Percentiles rank a stretch among this genome's conserved stretches.
phyloP scores from a whole-genome alignment of 2,113 vertebrate genomes.

The chimpanzee (Pan troglodytes) region NHGRI_mPanTro3-v2.1_pri NC_072414.2:73883501-73884000 shows the following conservation, averaged over 20 bases:
- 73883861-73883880: background rate
- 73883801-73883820: background rate
- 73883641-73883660: background rate
- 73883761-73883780: background rate
- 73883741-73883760: background rate
- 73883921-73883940: background rate
- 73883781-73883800: background rate
- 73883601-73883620: slow-evolving; percentile 47
- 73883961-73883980: background rate
- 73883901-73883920: background rate
- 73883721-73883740: slow-evolving; percentile 27
- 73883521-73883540: background rate
- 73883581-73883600: slow-evolving; percentile 26
- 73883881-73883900: rapidly evolving
- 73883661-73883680: slow-evolving; percentile 42
- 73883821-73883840: background rate
- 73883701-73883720: slow-evolving; percentile 8
- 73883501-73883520: slow-evolving; percentile 60
- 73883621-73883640: slow-evolving; percentile 60
- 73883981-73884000: background rate
- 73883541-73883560: slow-evolving; percentile 61
- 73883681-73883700: slow-evolving; percentile 64
- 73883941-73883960: slow-evolving; percentile 30
- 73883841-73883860: rapidly evolving
- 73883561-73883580: slow-evolving; percentile 51